Conservation (phyloP, 2,113 vertebrate genomes). For the Junco hyemalis region DNA sequence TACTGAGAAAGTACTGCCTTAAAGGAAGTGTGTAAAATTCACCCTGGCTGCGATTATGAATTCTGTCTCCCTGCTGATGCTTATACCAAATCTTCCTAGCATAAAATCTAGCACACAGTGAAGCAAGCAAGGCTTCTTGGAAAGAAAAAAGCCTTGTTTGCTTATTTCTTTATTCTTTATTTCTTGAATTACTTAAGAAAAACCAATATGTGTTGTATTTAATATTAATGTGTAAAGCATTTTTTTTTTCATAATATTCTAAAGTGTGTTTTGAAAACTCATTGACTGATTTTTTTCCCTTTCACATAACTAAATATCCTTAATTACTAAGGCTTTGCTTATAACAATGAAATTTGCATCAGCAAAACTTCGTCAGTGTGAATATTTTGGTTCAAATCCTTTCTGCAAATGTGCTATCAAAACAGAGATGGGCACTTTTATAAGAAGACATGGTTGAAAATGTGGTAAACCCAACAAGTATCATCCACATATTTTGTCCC, state of each 20-base stretch:
- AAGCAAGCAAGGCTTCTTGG: background rate
- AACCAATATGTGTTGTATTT: background rate
- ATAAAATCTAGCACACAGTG: background rate
- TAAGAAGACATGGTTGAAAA: background rate
- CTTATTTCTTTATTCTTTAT: background rate
- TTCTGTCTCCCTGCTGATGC: background rate
- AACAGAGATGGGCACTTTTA: background rate
- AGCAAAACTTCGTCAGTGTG: background rate
- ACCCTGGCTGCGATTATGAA: background rate
- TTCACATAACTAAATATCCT: background rate
- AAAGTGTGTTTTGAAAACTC: background rate
- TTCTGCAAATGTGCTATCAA: background rate
- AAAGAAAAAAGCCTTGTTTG: background rate
- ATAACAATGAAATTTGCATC: background rate
- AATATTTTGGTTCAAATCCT: background rate
- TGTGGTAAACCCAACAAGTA: background rate
- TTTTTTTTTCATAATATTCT: background rate
- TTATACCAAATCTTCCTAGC: background rate
- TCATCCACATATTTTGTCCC: background rate
- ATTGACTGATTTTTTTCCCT: background rate
- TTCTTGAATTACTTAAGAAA: background rate
- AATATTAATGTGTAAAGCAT: rapidly evolving
- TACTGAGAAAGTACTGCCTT: background rate
- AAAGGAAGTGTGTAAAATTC: background rate
- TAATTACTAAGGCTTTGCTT: background rate